Base-by-base conservation (phyloP, 1,140 invertebrate species). In the Homalodisca vitripennis region DNA sequence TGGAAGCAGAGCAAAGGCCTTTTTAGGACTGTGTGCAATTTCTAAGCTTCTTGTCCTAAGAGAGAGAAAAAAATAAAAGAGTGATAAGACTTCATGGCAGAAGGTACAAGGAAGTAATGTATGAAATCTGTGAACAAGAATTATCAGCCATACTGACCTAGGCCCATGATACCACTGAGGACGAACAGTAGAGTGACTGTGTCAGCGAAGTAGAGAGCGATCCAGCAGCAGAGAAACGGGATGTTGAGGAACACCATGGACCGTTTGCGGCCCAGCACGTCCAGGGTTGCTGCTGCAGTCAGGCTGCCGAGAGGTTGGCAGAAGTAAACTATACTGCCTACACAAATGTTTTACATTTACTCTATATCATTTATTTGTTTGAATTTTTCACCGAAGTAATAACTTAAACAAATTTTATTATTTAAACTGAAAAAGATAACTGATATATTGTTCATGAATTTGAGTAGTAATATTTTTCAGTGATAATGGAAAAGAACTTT, bases 291-390 rank as follows among this genome's bases (percentile, higher is more conserved):
- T 1, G 71, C 68, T 1, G 76, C 74, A 1, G 73, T 24, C 13
- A 77, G n/a, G 53, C 75, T 73, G 0, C 77, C 77, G 32, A 76
- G 13, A 0, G 77, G 77, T 46, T 74, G 73, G 51, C 69, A 72
- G n/a, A 78, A 70, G 62, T 73, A 74, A 1, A 73, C 68, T 10
- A 78, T 72, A 70, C 77, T 77, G 13, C 73, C 77, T 78, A 69
- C 57, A 69, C 51, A 57, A 26, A 67, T 22, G 17, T 1, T 31
- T 34, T n/a, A n/a, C n/a, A n/a, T n/a, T n/a, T n/a, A n/a, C 2
- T 68, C 14, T 26, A 41, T 1, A 69, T 20, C 24, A 64, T 64
- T 30, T 10, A 64, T 27, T 32, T 13, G 22, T 30, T 30, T 22
- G 20, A 30, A 32, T 64, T 30, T 27, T 64, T 30, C n/a, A 64